Conservation (phyloP, 2,113 vertebrate genomes). For the Hepsetus odoe region DNA sequence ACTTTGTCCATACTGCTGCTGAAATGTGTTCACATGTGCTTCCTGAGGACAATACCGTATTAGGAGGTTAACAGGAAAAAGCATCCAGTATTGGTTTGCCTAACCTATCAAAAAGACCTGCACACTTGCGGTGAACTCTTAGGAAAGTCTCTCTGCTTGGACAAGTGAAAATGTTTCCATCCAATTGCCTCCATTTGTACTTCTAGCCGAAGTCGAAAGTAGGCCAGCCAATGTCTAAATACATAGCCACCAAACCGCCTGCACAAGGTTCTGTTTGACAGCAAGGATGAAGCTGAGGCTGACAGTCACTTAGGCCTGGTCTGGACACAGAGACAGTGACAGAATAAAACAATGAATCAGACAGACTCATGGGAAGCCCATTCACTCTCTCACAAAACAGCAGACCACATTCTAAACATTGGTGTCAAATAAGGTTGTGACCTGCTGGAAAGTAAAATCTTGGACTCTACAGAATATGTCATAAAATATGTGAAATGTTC, state of each 20-base stretch:
- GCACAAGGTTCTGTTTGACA: slow-evolving; percentile 45
- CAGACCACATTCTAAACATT: slow-evolving; percentile 15
- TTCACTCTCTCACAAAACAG: neutral
- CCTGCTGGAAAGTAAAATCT: slow-evolving; percentile 33
- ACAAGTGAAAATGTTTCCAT: slow-evolving; percentile 58
- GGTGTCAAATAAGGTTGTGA: slow-evolving; percentile 24
- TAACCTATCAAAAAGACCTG: slow-evolving; percentile 29
- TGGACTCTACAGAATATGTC: neutral
- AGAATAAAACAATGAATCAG: slow-evolving; percentile 12
- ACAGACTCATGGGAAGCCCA: slow-evolving; percentile 15
- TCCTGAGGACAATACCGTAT: slow-evolving; percentile 4
- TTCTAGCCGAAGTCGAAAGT: slow-evolving; percentile 52
- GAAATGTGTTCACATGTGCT: neutral
- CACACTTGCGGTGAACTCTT: neutral
- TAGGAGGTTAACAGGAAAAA: slow-evolving; percentile 11
- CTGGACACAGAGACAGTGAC: slow-evolving; percentile 15
- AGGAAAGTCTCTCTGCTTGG: slow-evolving; percentile 10
- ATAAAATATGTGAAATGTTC: neutral
- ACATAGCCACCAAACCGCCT: slow-evolving; percentile 45
- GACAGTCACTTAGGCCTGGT: slow-evolving; percentile 29
- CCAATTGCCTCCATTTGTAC: slow-evolving; percentile 60
- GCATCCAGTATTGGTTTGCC: neutral
- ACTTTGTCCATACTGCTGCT: slow-evolving; percentile 5
- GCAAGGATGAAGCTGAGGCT: slow-evolving; percentile 42
- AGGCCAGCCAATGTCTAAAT: slow-evolving; percentile 57